phyloP scores from a whole-genome alignment of 2,113 vertebrate genomes.

The human (Homo sapiens) region DNA sequence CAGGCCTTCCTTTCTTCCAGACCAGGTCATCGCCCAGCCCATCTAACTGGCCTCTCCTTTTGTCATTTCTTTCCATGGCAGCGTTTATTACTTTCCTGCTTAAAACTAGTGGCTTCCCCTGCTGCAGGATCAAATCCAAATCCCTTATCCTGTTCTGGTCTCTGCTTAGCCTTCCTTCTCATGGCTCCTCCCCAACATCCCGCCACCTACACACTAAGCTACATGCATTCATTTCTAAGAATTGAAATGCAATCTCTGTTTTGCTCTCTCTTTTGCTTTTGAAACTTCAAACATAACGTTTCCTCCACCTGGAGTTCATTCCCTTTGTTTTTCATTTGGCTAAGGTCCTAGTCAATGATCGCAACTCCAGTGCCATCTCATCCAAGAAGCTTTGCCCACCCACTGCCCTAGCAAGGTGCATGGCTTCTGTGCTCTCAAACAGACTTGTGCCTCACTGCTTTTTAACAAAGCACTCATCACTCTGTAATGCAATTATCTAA shows the following conservation, averaged over 20 bases:
- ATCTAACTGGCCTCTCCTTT: neutral
- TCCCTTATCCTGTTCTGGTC: neutral
- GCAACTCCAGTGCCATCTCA: neutral
- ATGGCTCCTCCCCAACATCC: neutral
- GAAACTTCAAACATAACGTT: neutral
- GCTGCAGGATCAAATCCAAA: neutral
- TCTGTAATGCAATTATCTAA: neutral
- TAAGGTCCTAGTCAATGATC: neutral
- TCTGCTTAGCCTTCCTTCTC: neutral
- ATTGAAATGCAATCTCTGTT: neutral
- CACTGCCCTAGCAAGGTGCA: neutral
- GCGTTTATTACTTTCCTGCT: neutral
- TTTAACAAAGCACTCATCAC: neutral
- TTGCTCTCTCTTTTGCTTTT: conserved; percentile 26
- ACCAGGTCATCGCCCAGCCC: neutral
- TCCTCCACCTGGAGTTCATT: neutral
- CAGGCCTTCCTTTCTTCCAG: neutral
- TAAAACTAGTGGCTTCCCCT: neutral
- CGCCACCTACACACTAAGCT: neutral
- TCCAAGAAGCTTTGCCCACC: neutral
- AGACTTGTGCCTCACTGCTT: neutral
- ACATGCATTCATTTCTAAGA: neutral
- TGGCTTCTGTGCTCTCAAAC: neutral
- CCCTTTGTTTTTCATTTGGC: neutral
- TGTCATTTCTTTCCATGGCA: neutral